phyloP scores from a whole-genome alignment of 2,888 invertebrate species.

The Campaea margaritaria region DNA sequence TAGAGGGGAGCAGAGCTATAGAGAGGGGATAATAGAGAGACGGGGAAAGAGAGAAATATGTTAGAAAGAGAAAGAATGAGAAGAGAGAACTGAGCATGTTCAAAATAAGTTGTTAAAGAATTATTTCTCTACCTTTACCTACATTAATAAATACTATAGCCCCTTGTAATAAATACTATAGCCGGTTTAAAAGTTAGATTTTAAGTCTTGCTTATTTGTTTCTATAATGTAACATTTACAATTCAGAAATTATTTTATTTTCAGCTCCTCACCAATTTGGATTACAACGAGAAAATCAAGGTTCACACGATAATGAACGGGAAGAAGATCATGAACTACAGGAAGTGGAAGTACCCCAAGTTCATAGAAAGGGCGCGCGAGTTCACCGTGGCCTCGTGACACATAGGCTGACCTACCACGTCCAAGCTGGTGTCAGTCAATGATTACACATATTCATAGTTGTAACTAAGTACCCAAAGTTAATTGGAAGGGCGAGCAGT shows the following conservation, averaged over 20 bases:
- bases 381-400: constrained; percentile 1
- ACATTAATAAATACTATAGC: too few species aligned
- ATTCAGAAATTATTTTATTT: constrained; percentile 54
- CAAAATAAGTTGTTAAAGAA: too few species aligned
- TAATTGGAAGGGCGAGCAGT: constrained; percentile 56
- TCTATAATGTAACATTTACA: not conserved
- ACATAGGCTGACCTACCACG: not conserved
- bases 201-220: not conserved
- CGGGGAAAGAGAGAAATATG: not conserved
- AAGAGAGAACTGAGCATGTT: too few species aligned
- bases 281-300: constrained; percentile 88
- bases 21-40: too few species aligned
- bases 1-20: too few species aligned
- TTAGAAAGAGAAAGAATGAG: not conserved
- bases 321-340: constrained; percentile 74
- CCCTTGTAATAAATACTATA: too few species aligned
- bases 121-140: too few species aligned
- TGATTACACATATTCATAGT: not conserved
- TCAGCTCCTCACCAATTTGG: constrained; percentile 89
- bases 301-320: constrained; percentile 93
- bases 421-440: not conserved
- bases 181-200: too few species aligned
- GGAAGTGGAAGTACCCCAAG: constrained; percentile 67
- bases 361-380: constrained; percentile 59
- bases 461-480: constrained; percentile 50